Conservation (phyloP, 2,797 vertebrate genomes). For the Pseudopleuronectes americanus region DNA sequence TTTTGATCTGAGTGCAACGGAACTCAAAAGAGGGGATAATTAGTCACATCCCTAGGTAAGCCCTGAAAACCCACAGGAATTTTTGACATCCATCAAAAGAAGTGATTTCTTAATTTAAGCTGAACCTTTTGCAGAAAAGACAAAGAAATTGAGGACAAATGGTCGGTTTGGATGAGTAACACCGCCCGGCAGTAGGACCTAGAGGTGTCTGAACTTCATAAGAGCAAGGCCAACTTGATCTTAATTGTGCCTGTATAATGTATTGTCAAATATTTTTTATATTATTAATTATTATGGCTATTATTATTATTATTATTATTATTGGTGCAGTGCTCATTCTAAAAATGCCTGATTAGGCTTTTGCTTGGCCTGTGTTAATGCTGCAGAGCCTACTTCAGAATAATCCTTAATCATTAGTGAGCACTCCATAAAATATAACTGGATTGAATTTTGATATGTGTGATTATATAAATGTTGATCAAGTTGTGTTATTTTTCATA, state of each 20-base stretch:
- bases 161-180: background rate
- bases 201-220: background rate
- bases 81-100: slow-evolving; percentile 5
- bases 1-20: background rate
- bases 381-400: no score
- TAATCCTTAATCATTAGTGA: no score
- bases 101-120: background rate
- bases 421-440: no score
- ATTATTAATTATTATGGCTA: background rate
- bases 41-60: background rate
- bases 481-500: no score
- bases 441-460: no score
- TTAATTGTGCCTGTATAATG: background rate
- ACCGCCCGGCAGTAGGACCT: background rate
- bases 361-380: no score
- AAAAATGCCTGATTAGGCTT: background rate
- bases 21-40: background rate
- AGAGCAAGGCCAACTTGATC: background rate
- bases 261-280: background rate
- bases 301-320: background rate
- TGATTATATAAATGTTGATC: no score
- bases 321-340: background rate
- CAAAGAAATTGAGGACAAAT: background rate
- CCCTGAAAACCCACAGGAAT: background rate
- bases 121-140: background rate